Evolutionary conservation across 2,888 invertebrate genomes (phyloP).

Genomic region (Caenorhabditis afra): DNA sequence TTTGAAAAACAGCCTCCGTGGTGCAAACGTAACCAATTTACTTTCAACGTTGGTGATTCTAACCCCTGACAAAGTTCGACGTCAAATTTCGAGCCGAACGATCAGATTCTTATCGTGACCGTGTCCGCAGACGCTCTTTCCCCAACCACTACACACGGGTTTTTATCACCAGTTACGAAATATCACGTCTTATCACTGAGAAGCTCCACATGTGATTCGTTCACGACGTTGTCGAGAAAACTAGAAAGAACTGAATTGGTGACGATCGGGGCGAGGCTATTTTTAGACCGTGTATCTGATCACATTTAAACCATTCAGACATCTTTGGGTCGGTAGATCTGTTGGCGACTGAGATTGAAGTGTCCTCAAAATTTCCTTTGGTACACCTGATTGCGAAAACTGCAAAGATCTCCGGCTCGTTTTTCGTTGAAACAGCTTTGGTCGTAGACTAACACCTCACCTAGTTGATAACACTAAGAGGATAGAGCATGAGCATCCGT

Average conservation of each 20-base stretch:
- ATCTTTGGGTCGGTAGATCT: no score
- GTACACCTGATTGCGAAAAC: not conserved
- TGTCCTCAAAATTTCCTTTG: not conserved
- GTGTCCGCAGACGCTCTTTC: constrained; percentile 34
- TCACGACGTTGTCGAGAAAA: constrained; percentile 14
- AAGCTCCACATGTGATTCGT: constrained; percentile 34
- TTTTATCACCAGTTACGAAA: constrained; percentile 52
- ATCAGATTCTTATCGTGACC: constrained; percentile 30
- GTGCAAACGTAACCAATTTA: no score
- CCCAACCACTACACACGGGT: constrained; percentile 18
- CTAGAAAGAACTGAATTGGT: constrained; percentile 34
- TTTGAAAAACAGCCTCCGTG: no score
- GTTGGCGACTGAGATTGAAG: no score
- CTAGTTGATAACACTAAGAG: constrained; percentile 32
- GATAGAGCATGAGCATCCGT: constrained; percentile 34
- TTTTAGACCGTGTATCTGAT: not conserved
- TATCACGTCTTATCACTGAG: constrained; percentile 43
- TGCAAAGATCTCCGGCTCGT: constrained; percentile 3
- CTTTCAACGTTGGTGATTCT: no score
- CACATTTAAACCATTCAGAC: no score
- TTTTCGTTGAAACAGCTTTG: constrained; percentile 35
- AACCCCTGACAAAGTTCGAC: not conserved
- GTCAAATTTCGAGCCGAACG: constrained; percentile 40
- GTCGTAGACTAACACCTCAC: constrained; percentile 28
- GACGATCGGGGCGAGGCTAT: constrained; percentile 7